Evolutionary conservation across 2,113 vertebrate genomes (phyloP).

Genomic region (Tringa solitaria): DNA sequence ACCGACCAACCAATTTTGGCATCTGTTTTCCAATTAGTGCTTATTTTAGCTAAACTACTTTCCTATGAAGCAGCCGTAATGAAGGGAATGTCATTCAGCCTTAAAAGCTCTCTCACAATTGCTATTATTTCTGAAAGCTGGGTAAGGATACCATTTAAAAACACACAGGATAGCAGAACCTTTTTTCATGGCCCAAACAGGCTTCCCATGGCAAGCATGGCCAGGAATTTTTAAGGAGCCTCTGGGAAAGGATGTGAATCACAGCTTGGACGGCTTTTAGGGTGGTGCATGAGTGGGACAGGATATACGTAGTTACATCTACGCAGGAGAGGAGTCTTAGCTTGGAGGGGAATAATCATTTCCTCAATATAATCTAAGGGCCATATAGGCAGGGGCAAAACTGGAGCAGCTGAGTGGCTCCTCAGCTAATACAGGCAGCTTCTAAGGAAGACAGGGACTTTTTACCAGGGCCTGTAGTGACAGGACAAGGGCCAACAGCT

Average conservation of each 20-base stretch:
- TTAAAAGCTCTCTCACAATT: not conserved
- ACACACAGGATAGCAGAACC: not conserved
- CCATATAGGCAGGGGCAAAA: not conserved
- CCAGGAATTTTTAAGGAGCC: constrained; percentile 16
- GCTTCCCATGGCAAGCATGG: not conserved
- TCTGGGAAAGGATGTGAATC: constrained; percentile 42
- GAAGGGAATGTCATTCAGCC: not conserved
- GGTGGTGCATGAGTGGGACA: not conserved
- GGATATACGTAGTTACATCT: not conserved
- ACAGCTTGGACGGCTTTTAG: not conserved
- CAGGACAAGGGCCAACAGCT: not conserved
- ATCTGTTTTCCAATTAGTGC: not conserved
- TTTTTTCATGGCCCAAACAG: not conserved
- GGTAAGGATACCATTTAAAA: not conserved
- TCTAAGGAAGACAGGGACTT: not conserved
- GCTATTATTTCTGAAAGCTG: not conserved
- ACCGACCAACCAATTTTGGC: not conserved
- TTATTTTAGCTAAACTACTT: constrained; percentile 26
- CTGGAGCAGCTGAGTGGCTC: not conserved
- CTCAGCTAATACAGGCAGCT: not conserved
- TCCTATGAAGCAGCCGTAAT: not conserved
- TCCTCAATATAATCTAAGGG: not conserved
- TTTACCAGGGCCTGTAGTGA: not conserved
- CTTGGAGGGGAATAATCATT: not conserved
- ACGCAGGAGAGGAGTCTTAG: not conserved